Percentiles rank a stretch among this genome's conserved stretches.
Conservation (phyloP, 1,140 invertebrate species). For the Drosophila ironensis region DNA sequence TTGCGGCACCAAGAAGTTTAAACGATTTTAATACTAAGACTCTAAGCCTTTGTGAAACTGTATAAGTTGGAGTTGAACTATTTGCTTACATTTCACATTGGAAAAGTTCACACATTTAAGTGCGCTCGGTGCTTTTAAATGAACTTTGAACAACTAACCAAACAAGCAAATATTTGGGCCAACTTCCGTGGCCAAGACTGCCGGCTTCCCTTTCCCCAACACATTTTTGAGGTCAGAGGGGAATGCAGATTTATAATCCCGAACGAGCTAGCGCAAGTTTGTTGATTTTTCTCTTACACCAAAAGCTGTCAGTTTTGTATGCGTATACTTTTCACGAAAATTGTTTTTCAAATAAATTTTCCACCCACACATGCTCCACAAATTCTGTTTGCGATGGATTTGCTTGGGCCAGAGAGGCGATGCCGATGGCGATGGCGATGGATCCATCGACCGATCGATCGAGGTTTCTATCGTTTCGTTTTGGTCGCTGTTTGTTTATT, state of each 20-base stretch:
- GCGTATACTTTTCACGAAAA: constrained; percentile 77
- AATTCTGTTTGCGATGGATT: constrained; percentile 38
- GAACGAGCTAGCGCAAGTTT: constrained; percentile 27
- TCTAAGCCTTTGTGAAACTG: no score
- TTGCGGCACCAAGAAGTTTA: no score
- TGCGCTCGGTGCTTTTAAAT: neutral
- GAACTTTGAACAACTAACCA: neutral
- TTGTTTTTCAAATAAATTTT: constrained; percentile 78
- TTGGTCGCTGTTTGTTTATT: constrained; percentile 68
- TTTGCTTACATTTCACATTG: no score
- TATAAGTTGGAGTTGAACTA: no score
- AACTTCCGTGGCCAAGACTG: constrained; percentile 1
- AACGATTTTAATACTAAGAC: no score
- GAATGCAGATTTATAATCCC: constrained; percentile 67
- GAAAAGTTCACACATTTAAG: neutral
- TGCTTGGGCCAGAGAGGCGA: no score
- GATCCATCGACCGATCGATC: constrained; percentile 29
- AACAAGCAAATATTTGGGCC: constrained; percentile 21
- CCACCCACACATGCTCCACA: constrained; percentile 42
- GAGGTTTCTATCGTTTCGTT: constrained; percentile 12
- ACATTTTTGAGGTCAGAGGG: constrained; percentile 39
- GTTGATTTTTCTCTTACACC: constrained; percentile 69
- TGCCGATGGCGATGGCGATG: no score
- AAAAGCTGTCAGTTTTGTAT: constrained; percentile 75
- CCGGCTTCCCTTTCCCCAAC: no score